Conservation (phyloP, 2,888 invertebrate genomes). For the Autographa pulchrina region DNA sequence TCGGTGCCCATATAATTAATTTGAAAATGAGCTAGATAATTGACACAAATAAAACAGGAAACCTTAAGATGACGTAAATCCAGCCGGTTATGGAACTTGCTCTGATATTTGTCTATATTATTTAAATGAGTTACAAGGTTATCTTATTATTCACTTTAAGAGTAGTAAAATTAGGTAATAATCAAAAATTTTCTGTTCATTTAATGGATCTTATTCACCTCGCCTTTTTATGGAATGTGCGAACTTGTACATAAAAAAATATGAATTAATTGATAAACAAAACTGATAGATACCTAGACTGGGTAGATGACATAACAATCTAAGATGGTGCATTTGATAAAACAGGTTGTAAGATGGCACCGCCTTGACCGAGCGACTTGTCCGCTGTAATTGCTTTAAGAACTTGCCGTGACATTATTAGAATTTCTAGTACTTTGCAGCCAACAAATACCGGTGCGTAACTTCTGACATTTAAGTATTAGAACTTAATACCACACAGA, state of each 20-base stretch:
- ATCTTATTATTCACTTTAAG: constrained; percentile 29
- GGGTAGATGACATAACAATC: constrained; percentile 69
- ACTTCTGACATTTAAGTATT: constrained; percentile 65
- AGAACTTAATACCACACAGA: constrained; percentile 53
- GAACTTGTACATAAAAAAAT: neutral
- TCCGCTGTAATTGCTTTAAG: constrained; percentile 74
- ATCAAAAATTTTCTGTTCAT: constrained; percentile 22
- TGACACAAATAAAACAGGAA: constrained; percentile 60
- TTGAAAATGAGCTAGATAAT: constrained; percentile 54
- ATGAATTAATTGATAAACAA: constrained; percentile 26
- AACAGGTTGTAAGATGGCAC: constrained; percentile 75
- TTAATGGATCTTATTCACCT: constrained; percentile 16
- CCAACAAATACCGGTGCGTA: constrained; percentile 59
- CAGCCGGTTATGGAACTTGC: constrained; percentile 31
- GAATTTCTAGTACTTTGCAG: constrained; percentile 37
- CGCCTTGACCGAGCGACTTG: constrained; percentile 81
- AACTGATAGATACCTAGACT: constrained; percentile 22
- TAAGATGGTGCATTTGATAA: constrained; percentile 63
- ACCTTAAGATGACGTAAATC: constrained; percentile 46
- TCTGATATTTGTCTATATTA: constrained; percentile 35
- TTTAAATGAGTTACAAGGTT: constrained; percentile 45
- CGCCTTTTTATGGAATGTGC: neutral
- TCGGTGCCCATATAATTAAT: constrained; percentile 51
- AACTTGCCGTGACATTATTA: constrained; percentile 62
- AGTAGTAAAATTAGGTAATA: constrained; percentile 17